Conservation (phyloP, 1,140 invertebrate species). For the Ceratoteleas bidentatus region DNA sequence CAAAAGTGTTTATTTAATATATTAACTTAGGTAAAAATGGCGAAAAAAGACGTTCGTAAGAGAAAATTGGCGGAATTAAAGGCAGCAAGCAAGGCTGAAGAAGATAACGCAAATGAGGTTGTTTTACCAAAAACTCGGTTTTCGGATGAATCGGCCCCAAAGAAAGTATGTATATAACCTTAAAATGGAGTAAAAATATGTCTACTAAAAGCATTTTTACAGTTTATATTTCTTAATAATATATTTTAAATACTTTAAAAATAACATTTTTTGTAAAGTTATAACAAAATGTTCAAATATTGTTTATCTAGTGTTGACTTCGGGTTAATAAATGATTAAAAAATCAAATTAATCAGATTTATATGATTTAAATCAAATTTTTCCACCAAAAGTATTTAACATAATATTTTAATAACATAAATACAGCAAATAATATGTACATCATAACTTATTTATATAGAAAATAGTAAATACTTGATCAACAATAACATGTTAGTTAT, state of each 20-base stretch:
- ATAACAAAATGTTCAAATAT: not conserved
- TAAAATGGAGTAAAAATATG: not conserved
- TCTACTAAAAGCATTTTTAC: not conserved
- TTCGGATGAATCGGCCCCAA: constrained; percentile 79
- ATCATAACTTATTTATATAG: too few relatives aligned
- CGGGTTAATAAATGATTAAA: too few relatives aligned
- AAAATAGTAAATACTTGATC: too few relatives aligned
- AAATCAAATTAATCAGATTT: too few relatives aligned
- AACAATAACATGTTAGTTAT: too few relatives aligned
- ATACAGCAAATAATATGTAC: too few relatives aligned
- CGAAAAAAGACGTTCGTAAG: constrained; percentile 69
- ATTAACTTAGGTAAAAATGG: constrained; percentile 49
- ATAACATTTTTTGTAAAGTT: not conserved
- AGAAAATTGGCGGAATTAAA: constrained; percentile 51
- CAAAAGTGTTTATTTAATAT: not conserved
- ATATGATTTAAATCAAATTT: too few relatives aligned
- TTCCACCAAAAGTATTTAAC: too few relatives aligned
- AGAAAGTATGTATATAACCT: constrained; percentile 76
- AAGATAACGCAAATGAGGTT: constrained; percentile 18
- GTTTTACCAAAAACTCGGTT: constrained; percentile 73
- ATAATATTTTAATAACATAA: too few relatives aligned
- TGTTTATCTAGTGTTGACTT: too few relatives aligned
- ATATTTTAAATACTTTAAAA: not conserved
- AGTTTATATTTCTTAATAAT: not conserved
- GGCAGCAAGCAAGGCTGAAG: constrained; percentile 35